Evolutionary conservation across 1,140 invertebrate species (phyloP).

Genomic region (Nasonia longicornis): DNA sequence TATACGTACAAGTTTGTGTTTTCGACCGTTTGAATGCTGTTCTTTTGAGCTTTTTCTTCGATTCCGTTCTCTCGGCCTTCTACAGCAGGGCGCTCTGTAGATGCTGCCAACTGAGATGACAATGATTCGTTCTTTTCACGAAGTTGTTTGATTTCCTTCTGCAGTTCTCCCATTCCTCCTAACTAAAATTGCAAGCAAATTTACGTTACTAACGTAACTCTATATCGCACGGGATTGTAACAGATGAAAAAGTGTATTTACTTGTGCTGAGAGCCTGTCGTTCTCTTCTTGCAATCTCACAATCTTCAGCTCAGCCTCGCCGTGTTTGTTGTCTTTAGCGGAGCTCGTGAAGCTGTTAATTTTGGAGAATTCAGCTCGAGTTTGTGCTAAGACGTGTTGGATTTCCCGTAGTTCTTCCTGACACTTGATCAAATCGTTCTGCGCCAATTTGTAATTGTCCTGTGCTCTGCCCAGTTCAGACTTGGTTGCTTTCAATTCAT

Average conservation of each 20-base stretch:
- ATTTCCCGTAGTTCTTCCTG: constrained; percentile 53
- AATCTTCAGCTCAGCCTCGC: constrained; percentile 54
- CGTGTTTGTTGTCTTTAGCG: constrained; percentile 53
- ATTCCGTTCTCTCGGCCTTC: constrained; percentile 70
- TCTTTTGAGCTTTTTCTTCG: constrained; percentile 61
- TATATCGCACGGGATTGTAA: neutral
- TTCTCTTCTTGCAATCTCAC: constrained; percentile 67
- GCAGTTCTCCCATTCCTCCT: constrained; percentile 46
- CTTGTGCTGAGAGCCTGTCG: constrained; percentile 69
- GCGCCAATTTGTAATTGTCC: constrained; percentile 54
- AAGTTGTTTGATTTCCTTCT: constrained; percentile 61
- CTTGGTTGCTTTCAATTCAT: constrained; percentile 54
- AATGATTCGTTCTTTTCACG: constrained; percentile 68
- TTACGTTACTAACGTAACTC: constrained; percentile 26
- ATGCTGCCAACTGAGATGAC: constrained; percentile 59
- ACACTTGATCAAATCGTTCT: constrained; percentile 55
- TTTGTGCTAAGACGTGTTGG: constrained; percentile 54
- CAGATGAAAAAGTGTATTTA: constrained; percentile 54
- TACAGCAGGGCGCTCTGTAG: constrained; percentile 62
- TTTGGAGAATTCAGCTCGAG: constrained; percentile 56
- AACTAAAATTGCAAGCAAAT: neutral
- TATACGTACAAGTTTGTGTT: constrained; percentile 56
- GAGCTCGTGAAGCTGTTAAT: constrained; percentile 45
- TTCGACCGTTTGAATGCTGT: constrained; percentile 54
- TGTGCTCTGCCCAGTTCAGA: constrained; percentile 49